Evolutionary conservation across 2,888 invertebrate genomes (phyloP), one percentile per base, ranked within the genome.

Genomic region (Acheta domesticus): DNA sequence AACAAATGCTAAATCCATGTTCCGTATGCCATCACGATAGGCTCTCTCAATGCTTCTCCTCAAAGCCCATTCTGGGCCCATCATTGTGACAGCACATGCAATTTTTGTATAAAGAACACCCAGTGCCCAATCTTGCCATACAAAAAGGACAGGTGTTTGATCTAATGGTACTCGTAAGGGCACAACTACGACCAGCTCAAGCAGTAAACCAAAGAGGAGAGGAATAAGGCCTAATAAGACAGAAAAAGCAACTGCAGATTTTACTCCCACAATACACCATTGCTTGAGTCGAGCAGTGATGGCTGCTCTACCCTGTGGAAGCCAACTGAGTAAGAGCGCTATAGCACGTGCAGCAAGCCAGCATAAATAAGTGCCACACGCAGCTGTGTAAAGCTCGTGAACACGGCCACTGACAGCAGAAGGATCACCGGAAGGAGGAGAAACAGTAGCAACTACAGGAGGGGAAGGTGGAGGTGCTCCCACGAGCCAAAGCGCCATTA

Each of bases 101-200:
- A 99, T 98, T 89, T 99, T 99, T 2, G 98, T 97, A 86, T 99
- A 98, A 0, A 99, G 89, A 16, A 99, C 97, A 48, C 99, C 98
- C 48, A 99, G 89, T 0, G 98, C 98, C 99, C 99, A 99, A 88
- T 99, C 98, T 88, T 98, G 95, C 95, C 95, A 95, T 78, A 95
- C 91, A 86, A 95, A 96, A 80, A 95, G 88, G 50, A 95, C 93
- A 0, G 95, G 98, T 12, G 96, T 96, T 87, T 98, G 96, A 83
- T 95, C 93, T 5, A 97, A 88, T 0, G 97, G 96, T 48, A 99
- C 97, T 14, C 98, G 90, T 36, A 99, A 88, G 0, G 99, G 99
- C 20, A 97, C 94, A 21, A 99, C 95, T 77, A 91, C 88, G 16
- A 96, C 95, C 85, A 98, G 89, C 86, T 99, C 98, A 82, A 99